A percentile compares a stretch with the other conserved stretches of the same genome.
phyloP scores from a whole-genome alignment of 2,888 invertebrate species.

The Pristionchus mayeri region DNA sequence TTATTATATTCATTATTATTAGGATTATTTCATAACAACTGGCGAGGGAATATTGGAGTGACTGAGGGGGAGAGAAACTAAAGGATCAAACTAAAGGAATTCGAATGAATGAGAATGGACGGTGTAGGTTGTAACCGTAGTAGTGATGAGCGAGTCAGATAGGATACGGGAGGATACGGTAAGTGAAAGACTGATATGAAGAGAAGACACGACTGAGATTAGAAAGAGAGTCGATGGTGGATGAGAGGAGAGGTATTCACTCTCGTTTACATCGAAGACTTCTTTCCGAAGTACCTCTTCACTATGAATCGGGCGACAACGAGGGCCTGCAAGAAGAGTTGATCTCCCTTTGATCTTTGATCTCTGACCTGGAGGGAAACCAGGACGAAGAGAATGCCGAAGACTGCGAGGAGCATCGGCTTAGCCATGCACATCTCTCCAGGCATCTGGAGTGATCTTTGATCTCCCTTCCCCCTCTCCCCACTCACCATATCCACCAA shows the following conservation, averaged over 20 bases:
- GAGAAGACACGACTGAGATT: conserved; percentile 4
- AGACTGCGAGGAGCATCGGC: conserved; percentile 66
- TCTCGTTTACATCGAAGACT: conserved; percentile 29
- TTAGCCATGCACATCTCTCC: conserved; percentile 71
- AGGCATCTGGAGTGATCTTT: conserved; percentile 24
- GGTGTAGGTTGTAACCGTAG: conserved; percentile 27
- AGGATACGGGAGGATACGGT: background rate
- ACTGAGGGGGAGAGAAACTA: conserved; percentile 11
- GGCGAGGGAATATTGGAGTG: background rate
- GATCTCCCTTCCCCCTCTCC: no score
- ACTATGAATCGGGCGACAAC: conserved; percentile 29
- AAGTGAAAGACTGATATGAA: conserved; percentile 25
- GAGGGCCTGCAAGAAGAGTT: conserved; percentile 47
- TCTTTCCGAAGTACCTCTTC: conserved; percentile 42
- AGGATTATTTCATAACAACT: background rate
- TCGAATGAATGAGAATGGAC: conserved; percentile 17
- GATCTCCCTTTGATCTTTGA: conserved; percentile 44
- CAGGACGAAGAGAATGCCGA: conserved; percentile 68
- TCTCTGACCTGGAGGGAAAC: conserved; percentile 67
- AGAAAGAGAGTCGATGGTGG: conserved; percentile 14
- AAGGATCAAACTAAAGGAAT: conserved; percentile 9
- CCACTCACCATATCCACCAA: conserved; percentile 44
- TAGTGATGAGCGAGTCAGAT: conserved; percentile 4
- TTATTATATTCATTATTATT: conserved; percentile 32
- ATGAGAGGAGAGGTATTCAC: background rate